phyloP scores from a whole-genome alignment of 2,113 vertebrate species.

The Clinocottus analis region DNA sequence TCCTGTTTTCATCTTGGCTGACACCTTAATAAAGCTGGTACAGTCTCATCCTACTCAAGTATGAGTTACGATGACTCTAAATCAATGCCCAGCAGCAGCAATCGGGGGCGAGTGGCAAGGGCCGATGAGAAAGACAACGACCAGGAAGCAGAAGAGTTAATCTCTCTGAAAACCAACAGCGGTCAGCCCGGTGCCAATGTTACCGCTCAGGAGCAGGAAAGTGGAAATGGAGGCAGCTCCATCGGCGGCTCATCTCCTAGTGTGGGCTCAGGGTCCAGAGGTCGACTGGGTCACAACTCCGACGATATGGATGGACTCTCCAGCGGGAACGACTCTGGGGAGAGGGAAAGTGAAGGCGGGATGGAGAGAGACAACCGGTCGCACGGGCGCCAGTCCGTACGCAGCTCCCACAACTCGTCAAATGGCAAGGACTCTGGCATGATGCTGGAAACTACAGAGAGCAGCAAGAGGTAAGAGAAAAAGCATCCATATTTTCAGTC shows the following conservation, averaged over 20 bases:
- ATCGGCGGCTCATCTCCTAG: conserved; percentile 58
- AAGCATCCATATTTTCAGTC: not conserved
- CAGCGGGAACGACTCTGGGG: conserved; percentile 90
- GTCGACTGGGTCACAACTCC: conserved; percentile 68
- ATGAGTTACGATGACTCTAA: conserved; percentile 86
- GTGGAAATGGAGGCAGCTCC: not conserved
- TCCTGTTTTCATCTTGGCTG: conserved; percentile 13
- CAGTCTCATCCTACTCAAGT: conserved; percentile 69
- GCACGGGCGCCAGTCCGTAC: conserved; percentile 77
- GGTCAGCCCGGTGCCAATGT: conserved; percentile 22
- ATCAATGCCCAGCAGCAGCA: conserved; percentile 69
- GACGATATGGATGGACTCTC: conserved; percentile 89
- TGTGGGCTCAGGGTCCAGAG: conserved; percentile 62
- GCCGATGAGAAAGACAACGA: conserved; percentile 50
- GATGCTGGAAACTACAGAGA: conserved; percentile 89
- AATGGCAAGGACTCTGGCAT: conserved; percentile 90
- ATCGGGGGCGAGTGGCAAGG: conserved; percentile 51
- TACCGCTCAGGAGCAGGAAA: conserved; percentile 14
- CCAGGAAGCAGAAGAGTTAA: conserved; percentile 33
- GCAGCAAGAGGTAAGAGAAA: conserved; percentile 84
- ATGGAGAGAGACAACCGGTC: conserved; percentile 73
- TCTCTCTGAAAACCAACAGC: not conserved
- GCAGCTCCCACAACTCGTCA: conserved; percentile 88
- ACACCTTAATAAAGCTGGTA: conserved; percentile 36
- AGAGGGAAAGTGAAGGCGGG: conserved; percentile 83